These are phyloP conservation scores for fruit fly (Drosophila melanogaster) DNA, from an alignment of 1,140 invertebrate species.

Conservation along the genomic window Release_6_plus_ISO1_MT NT_033779.5:12274001-12274500, in stretches of 20 bases:
- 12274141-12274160: constrained; percentile 26
- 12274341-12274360: constrained; percentile 62
- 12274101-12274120: background rate
- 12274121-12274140: constrained; percentile 6
- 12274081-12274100: too few species aligned
- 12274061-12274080: too few species aligned
- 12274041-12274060: too few species aligned
- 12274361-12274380: constrained; percentile 3
- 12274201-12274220: constrained; percentile 53
- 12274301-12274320: constrained; percentile 34
- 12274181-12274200: constrained; percentile 8
- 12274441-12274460: constrained; percentile 80
- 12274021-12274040: too few species aligned
- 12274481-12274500: background rate
- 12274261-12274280: constrained; percentile 52
- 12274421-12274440: constrained; percentile 79
- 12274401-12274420: constrained; percentile 82
- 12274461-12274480: constrained; percentile 19
- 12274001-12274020: too few species aligned
- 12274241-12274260: constrained; percentile 70
- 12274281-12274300: constrained; percentile 40
- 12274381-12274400: constrained; percentile 46
- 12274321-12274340: constrained; percentile 24
- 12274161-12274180: constrained; percentile 53
- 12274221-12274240: constrained; percentile 75